Evolutionary conservation across 2,888 invertebrate species (phyloP), one percentile per base, ranked within the genome.

Genomic region (Andrena camellia): DNA sequence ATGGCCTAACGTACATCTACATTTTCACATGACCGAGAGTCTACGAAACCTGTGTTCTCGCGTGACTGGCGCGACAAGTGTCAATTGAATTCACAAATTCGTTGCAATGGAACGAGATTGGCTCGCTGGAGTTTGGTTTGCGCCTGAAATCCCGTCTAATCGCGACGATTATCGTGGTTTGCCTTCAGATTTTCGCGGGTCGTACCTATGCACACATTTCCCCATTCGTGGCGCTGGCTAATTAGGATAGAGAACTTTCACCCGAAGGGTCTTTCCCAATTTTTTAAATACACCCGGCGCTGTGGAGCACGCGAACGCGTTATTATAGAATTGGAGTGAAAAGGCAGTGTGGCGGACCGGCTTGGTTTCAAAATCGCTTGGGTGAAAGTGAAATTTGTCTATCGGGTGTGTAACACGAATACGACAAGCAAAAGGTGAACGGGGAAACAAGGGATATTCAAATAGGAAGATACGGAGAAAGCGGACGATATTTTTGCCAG

Each of bases 311-410:
- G 48, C 48, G 68, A 3, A 8, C 67, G 52, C 69, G 68, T 73
- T 50, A 67, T 59, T 59, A 62, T 66, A 50, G 64, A 81, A 68
- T 62, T 84, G 33, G 78, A 84, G 76, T 81, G 78, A 80, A 80
- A 78, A 80, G 54, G 26, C 35, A 57, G 48, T 7, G 7, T 7
- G 7, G 33, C 7, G 13, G 57, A 31, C 48, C 52, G 66, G 62
- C 29, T 20, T 20, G 68, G 50, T 86, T 81, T 78, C 76, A 73
- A 86, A 86, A 86, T 74, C 70, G 7, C 4, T 23, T n/a, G 64
- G 68, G 67, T 60, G 81, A 86, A 83, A 86, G 86, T 76, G 83
- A 79, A 86, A 74, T 81, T 75, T 72, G 77, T 63, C 60, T 48
- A 57, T 42, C 35, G 48, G n/a, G 17, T 42, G 57, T 13, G 48